Evolutionary conservation across 2,113 vertebrate species (phyloP), one percentile per base, ranked within the genome.

Genomic region (Amia ocellicauda): DNA sequence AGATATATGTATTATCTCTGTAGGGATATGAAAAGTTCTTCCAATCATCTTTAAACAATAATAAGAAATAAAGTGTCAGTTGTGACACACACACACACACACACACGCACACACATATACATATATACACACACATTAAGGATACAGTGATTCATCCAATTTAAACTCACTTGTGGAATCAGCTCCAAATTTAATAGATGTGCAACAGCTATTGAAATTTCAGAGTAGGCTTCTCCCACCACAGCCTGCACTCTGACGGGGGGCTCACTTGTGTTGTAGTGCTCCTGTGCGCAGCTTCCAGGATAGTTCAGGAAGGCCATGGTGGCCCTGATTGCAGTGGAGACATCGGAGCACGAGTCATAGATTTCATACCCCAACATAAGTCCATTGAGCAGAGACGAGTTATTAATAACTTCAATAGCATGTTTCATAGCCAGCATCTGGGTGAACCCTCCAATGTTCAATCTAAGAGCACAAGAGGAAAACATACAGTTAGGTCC

Each of bases 311-410:
- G 80, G 49, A 94, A 83, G 42, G 87, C 83, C 45, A 86, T 68
- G 2, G 84, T 69, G 59, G 85, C 90, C 0, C 85, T 85, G 73
- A 94, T 83, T 2, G 89, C 85, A 17, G 82, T 89, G 58, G 87
- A 93, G 36, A 93, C 88, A 56, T 96, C 92, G 1, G 84, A 80
- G 74, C 93, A 96, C 0, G 90, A 91, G 74, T 96, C 92, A 0
- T 89, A 83, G 71, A 95, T 90, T 67, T 84, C 79, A 3, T 96
- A 94, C 0, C 93, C 93, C 70, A 96, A 83, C 61, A 86, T 92
- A 61, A 97, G 61, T 67, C 80, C 82, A 27, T 77, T 28, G 54
- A 96, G 62, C 1, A 86, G 62, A 0, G 91, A 85, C 1, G 90
- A 94, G 50, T 84, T 88, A 71, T 96, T 95, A 77, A 92, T 78